Base-by-base conservation (phyloP, 2,888 invertebrate species). In the Leucania comma region DNA sequence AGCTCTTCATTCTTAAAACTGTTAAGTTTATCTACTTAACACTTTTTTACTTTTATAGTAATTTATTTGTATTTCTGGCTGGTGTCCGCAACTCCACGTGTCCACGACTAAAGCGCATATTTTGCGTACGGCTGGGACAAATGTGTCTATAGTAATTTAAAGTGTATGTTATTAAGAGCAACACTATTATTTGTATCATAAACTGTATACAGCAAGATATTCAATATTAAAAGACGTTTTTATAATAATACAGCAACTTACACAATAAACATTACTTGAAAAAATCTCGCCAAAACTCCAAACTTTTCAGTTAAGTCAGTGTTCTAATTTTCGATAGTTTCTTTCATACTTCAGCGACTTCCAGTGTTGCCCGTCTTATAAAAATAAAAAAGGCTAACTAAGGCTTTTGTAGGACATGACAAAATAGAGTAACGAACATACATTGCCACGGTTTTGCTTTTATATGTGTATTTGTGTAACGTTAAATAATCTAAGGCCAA, bases 391-490 rank as follows among this genome's bases (percentile, higher is more conserved):
- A 68, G 53, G 54, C 17, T 63, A 63, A 24, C n/a, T n/a, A 68
- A 56, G 58, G 10, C 50, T 72, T 67, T 68, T 46, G 62, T 68
- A 66, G 51, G 62, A 74, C 66, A 81, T 74, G 65, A 76, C 72
- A 69, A 68, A 73, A 62, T 65, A 63, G 71, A 69, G 57, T 81
- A 68, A 82, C 59, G 61, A 86, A 82, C 69, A 65, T 72, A 84
- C 88, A 91, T 90, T 92, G 92, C 93, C 92, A 88, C 86, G 69
- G 61, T 22, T 48, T 82, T 86, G 90, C 88, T 90, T 91, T 90
- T 79, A 65, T 80, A 83, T 42, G 12, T 72, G 22, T 78, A 64
- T 71, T 65, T 81, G 72, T 59, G 69, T 86, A 84, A 84, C 63
- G 74, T 78, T 68, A 69, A 75, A 65, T 75, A 71, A 71, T 72